Evolutionary conservation across 2,888 invertebrate genomes (phyloP), one percentile per base, ranked within the genome.

Genomic region (Lacanobia oleracea): DNA sequence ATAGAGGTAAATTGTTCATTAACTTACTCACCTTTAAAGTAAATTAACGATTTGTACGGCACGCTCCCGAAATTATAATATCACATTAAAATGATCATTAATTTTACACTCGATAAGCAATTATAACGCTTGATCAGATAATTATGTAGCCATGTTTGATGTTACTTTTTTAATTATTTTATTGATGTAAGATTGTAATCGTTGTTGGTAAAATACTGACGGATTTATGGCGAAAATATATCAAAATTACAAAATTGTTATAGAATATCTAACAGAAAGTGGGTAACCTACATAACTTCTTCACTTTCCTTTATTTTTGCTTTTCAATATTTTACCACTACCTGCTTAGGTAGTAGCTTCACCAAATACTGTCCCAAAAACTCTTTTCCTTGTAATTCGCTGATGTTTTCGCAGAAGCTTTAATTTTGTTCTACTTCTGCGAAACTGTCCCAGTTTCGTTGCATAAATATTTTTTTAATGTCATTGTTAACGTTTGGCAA

Each of bases 61-160:
- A 64, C 77, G 75, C 63, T 77, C 67, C 66, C 51, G 81, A 86
- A 76, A 86, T 83, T 85, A 83, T 84, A 87, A 88, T 88, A 85
- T 86, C 83, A 84, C 77, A 83, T 83, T 87, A 82, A 84, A 83
- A 84, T 88, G 77, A 85, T 88, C 86, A 88, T 90, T 90, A 90
- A 89, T 89, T 90, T 90, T 87, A 89, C 82, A 84, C 75, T 79
- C 86, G 86, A 87, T 88, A 87, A 89, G 88, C 91, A 93, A 93
- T 91, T 90, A 88, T 71, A 77, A 64, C 82, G 84, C 83, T 82
- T 83, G 87, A 88, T 88, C 79, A 82, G 79, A 77, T 88, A 89
- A 88, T 89, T 88, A 85, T 83, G 84, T 73, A 74, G 75, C 63
- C 79, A 70, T 48, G 72, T 77, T 77, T 83, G 64, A 73, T 70